phyloP scores from a whole-genome alignment of 92 coral and sea anemone genomes.

The Palythoa caribaeorum region DNA sequence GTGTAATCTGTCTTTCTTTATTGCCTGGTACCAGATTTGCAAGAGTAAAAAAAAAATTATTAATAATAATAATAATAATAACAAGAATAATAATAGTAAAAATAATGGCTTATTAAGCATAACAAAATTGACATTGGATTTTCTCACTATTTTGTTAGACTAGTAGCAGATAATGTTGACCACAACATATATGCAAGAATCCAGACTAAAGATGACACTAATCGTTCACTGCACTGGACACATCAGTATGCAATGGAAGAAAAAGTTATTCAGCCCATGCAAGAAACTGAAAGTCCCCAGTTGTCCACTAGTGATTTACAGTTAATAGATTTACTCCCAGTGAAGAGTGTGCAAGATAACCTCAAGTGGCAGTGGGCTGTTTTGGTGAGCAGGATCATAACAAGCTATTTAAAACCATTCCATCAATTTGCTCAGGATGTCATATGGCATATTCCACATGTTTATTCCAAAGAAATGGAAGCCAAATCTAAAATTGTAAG shows the following conservation, averaged over 20 bases:
- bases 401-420: constrained; percentile 37
- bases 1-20: no score
- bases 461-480: constrained; percentile 53
- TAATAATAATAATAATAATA: no score
- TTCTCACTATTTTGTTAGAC: no score
- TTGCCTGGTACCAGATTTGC: no score
- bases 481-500: constrained; percentile 64
- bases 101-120: no score
- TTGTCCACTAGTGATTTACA: constrained; percentile 28
- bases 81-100: no score
- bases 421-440: constrained; percentile 54
- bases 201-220: background rate
- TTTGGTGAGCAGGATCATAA: constrained; percentile 61
- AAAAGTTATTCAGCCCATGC: background rate
- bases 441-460: constrained; percentile 65
- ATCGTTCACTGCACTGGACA: background rate
- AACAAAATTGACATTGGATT: no score
- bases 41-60: no score
- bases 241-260: background rate
- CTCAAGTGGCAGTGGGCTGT: constrained; percentile 65
- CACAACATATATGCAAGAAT: background rate
- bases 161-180: no score
- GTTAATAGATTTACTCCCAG: constrained; percentile 64
- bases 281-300: background rate
- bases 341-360: constrained; percentile 52